A percentile compares a stretch with the other conserved stretches of the same genome.
These are phyloP conservation scores for Chauna torquata DNA, from an alignment of 2,113 vertebrate genomes.

Conservation along the genomic window DNA sequence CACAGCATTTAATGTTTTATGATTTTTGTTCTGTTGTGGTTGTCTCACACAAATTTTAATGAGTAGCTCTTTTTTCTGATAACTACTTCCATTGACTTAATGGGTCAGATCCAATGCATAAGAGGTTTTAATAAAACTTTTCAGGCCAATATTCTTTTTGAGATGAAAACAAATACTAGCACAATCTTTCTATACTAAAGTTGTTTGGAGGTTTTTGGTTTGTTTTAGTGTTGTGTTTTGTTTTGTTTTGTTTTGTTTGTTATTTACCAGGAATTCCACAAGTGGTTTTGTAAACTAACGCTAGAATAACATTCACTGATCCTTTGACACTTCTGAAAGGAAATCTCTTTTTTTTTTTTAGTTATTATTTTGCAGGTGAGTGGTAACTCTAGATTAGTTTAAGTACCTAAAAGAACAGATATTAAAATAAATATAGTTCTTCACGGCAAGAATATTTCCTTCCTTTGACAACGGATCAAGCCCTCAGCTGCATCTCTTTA, in stretches of 20 bases:
- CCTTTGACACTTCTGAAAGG: neutral
- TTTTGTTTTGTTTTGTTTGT: constrained; percentile 44
- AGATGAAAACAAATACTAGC: neutral
- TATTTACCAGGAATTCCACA: constrained; percentile 9
- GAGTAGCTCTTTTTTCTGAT: neutral
- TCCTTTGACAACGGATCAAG: neutral
- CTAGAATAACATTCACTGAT: neutral
- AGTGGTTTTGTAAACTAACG: constrained; percentile 39
- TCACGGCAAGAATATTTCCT: neutral
- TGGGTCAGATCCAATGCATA: neutral
- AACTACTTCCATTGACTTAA: neutral
- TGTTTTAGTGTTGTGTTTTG: neutral
- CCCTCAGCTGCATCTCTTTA: neutral
- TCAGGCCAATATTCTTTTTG: neutral
- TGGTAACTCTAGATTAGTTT: constrained; percentile 34
- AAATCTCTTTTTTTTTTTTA: constrained; percentile 18
- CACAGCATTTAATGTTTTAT: neutral
- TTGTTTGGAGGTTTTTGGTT: neutral
- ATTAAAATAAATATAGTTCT: neutral
- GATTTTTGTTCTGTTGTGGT: neutral
- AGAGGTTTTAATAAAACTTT: neutral
- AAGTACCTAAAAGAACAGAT: neutral
- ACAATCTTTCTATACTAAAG: neutral
- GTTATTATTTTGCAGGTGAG: constrained; percentile 11
- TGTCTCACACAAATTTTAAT: neutral